These are phyloP conservation scores for Sympetrum striolatum DNA, from an alignment of 2,888 invertebrate genomes.

Conservation along the genomic window DNA sequence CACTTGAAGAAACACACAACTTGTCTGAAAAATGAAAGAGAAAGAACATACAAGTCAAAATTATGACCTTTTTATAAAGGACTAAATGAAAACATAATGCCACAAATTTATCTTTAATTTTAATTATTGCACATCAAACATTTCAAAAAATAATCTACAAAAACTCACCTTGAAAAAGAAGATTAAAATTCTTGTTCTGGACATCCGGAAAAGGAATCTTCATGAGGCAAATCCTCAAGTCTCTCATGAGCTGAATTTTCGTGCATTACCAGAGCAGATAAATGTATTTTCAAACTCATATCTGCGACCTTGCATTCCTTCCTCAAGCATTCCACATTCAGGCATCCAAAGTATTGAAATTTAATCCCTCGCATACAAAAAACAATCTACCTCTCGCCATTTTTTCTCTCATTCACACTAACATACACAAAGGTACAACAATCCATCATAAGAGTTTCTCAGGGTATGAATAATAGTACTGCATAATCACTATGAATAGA, in stretches of 20 bases:
- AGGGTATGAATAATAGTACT: neutral
- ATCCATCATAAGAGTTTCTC: conserved; percentile 9
- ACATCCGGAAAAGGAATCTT: conserved; percentile 5
- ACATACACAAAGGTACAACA: conserved; percentile 30
- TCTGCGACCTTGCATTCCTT: conserved; percentile 40
- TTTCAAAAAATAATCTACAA: neutral
- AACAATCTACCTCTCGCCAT: conserved; percentile 18
- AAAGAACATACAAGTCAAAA: neutral
- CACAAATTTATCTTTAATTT: neutral
- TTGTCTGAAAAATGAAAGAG: neutral
- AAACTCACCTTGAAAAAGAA: conserved; percentile 9
- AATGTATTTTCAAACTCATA: conserved; percentile 12
- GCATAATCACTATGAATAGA: conserved; percentile 19
- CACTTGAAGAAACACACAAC: neutral
- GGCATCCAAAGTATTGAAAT: conserved; percentile 7
- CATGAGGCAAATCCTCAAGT: conserved; percentile 25
- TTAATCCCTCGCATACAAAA: neutral
- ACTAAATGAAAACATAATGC: too few species aligned
- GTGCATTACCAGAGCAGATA: conserved; percentile 39
- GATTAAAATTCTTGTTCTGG: neutral
- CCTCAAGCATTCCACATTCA: conserved; percentile 42
- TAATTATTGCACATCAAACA: neutral
- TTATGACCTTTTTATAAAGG: too few species aligned
- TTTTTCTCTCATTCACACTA: conserved; percentile 33
- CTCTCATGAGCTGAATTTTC: conserved; percentile 32